Percentiles rank a stretch among this genome's conserved stretches.
Evolutionary conservation across 2,797 vertebrate species (phyloP).

Genomic region (Gymnoscopelus microlampas): DNA sequence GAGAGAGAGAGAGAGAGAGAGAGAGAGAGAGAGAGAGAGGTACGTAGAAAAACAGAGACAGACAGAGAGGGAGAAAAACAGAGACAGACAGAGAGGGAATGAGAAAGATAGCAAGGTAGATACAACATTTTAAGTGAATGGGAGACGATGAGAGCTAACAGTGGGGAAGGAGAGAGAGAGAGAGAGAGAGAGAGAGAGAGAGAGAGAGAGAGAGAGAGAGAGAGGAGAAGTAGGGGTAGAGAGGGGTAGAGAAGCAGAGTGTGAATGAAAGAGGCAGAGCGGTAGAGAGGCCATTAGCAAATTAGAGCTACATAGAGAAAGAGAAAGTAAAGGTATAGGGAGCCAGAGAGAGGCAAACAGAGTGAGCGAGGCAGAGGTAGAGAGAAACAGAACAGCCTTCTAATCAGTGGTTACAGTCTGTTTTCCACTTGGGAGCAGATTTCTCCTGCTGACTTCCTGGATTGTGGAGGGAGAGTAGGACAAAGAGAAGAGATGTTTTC

Average conservation of each 20-base stretch:
- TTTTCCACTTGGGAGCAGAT: slow-evolving; percentile 9
- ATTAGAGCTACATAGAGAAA: background rate
- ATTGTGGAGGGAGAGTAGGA: background rate
- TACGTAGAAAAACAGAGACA: no score
- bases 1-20: no score
- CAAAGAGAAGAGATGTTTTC: background rate
- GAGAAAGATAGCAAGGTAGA: background rate
- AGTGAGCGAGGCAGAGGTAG: background rate
- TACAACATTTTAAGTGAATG: background rate
- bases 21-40: background rate
- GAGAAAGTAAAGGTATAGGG: background rate
- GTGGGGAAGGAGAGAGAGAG: background rate
- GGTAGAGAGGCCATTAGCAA: no score
- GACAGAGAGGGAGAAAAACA: background rate
- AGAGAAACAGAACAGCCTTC: background rate
- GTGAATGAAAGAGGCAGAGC: background rate
- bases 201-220: background rate
- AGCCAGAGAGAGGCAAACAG: background rate
- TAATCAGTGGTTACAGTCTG: slow-evolving; percentile 1
- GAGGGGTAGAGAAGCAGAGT: background rate
- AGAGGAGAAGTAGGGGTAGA: background rate
- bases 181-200: background rate
- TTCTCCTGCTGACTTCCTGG: background rate
- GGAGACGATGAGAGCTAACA: background rate
- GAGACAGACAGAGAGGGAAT: background rate